Evolutionary conservation across 2,113 vertebrate species (phyloP).

Genomic region (Mola mola): DNA sequence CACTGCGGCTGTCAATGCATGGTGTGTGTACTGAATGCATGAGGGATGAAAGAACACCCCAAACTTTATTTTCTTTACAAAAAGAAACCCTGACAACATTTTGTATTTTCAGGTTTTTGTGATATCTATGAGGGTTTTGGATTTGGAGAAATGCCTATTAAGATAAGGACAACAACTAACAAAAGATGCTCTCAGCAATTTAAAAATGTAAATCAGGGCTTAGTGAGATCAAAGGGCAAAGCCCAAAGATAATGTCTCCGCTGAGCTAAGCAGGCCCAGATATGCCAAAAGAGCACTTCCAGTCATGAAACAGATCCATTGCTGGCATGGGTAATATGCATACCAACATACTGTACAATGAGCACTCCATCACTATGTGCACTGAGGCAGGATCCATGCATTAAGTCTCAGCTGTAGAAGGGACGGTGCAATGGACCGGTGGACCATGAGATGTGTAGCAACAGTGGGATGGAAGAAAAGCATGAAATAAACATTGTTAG

Average conservation of each 20-base stretch:
- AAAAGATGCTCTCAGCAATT: too few relatives aligned
- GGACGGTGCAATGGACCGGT: constrained; percentile 8
- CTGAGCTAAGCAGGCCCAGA: background rate
- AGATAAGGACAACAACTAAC: too few relatives aligned
- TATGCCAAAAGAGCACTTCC: constrained; percentile 1
- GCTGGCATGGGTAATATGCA: constrained; percentile 8
- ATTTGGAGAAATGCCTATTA: too few relatives aligned
- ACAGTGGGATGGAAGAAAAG: constrained; percentile 35
- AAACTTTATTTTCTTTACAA: too few relatives aligned
- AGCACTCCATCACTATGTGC: constrained; percentile 11
- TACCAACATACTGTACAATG: constrained; percentile 8
- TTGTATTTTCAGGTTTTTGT: too few relatives aligned
- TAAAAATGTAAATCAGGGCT: too few relatives aligned
- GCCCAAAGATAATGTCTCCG: too few relatives aligned
- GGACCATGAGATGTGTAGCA: constrained; percentile 22
- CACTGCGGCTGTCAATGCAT: too few relatives aligned
- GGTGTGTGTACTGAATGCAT: too few relatives aligned
- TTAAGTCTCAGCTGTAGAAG: constrained; percentile 2
- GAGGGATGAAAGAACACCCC: too few relatives aligned
- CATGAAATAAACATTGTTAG: constrained; percentile 53
- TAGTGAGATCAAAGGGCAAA: background rate
- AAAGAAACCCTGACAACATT: too few relatives aligned
- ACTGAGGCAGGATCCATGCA: constrained; percentile 18
- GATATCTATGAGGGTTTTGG: too few relatives aligned
- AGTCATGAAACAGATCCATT: background rate